These are phyloP conservation scores for Hypsibius dujardini DNA, from an alignment of 1,140 invertebrate genomes.

Conservation along the genomic window DNA sequence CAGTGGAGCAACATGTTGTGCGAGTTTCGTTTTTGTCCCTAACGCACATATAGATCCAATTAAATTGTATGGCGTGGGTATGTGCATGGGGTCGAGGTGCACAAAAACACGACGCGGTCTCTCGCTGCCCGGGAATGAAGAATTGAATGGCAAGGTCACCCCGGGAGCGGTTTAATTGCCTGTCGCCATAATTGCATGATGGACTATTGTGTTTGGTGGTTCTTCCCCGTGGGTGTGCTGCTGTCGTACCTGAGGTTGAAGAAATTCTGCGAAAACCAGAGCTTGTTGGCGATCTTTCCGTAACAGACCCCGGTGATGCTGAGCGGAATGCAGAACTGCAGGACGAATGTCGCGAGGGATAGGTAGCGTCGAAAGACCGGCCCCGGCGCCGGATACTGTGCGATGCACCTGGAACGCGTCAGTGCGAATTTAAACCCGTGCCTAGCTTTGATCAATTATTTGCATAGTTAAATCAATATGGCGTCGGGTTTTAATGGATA, in stretches of 20 bases:
- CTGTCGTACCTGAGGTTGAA: background rate
- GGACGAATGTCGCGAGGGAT: slow-evolving; percentile 34
- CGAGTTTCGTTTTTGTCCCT: too few species aligned
- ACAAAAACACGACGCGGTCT: too few species aligned
- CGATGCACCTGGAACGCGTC: slow-evolving; percentile 28
- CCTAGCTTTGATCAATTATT: slow-evolving; percentile 21
- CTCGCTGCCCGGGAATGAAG: too few species aligned
- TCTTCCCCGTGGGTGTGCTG: background rate
- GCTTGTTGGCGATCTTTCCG: slow-evolving; percentile 29
- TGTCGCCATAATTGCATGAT: background rate
- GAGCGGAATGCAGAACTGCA: slow-evolving; percentile 40
- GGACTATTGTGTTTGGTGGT: background rate
- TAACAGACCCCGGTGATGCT: slow-evolving; percentile 35
- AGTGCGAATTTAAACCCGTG: slow-evolving; percentile 18
- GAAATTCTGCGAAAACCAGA: slow-evolving; percentile 27
- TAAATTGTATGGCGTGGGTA: too few species aligned
- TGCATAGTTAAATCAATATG: too few species aligned
- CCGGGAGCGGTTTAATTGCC: too few species aligned
- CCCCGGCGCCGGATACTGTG: slow-evolving; percentile 30
- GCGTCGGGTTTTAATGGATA: too few species aligned
- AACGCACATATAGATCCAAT: too few species aligned
- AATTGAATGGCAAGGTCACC: too few species aligned
- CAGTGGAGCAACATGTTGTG: too few species aligned
- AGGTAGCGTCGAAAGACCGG: slow-evolving; percentile 30
- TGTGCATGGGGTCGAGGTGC: too few species aligned